phyloP scores from a whole-genome alignment of 1,140 invertebrate species.

The Euborellia annulipes region DNA sequence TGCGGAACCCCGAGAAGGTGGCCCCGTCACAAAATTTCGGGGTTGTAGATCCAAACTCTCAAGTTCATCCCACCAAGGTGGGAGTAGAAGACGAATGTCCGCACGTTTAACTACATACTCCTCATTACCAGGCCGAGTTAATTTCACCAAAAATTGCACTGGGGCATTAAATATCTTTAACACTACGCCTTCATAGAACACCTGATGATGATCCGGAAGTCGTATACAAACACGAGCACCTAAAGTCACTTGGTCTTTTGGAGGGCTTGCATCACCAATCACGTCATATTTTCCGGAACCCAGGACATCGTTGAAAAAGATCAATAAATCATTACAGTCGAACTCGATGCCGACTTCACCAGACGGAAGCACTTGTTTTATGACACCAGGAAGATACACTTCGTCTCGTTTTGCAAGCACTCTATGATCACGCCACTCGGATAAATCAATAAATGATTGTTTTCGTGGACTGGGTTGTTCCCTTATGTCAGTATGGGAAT shows the following conservation, averaged over 20 bases:
- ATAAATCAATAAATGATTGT: slow-evolving; percentile 48
- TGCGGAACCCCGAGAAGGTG: not conserved
- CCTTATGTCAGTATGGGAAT: slow-evolving; percentile 8
- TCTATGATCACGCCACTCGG: slow-evolving; percentile 78
- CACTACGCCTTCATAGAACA: slow-evolving; percentile 74
- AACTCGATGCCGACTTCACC: slow-evolving; percentile 57
- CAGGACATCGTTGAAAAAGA: slow-evolving; percentile 33
- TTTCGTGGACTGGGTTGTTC: slow-evolving; percentile 10
- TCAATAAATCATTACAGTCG: slow-evolving; percentile 45
- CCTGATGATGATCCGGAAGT: slow-evolving; percentile 35
- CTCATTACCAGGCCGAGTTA: slow-evolving; percentile 32
- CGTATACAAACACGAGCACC: slow-evolving; percentile 49
- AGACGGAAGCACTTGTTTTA: slow-evolving; percentile 36
- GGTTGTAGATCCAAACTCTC: slow-evolving; percentile 42
- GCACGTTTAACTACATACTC: slow-evolving; percentile 57
- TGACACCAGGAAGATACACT: slow-evolving; percentile 70
- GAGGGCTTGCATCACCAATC: slow-evolving; percentile 84
- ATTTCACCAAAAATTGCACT: slow-evolving; percentile 61
- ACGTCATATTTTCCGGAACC: slow-evolving; percentile 61
- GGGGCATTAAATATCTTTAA: slow-evolving; percentile 51
- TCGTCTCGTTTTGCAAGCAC: slow-evolving; percentile 71
- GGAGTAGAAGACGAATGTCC: slow-evolving; percentile 73
- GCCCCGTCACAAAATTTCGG: slow-evolving; percentile 2
- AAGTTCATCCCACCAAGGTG: slow-evolving; percentile 90
- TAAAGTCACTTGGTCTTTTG: slow-evolving; percentile 51